Conservation (phyloP, 2,888 invertebrate genomes). For the Alentia gelatinosa region DNA sequence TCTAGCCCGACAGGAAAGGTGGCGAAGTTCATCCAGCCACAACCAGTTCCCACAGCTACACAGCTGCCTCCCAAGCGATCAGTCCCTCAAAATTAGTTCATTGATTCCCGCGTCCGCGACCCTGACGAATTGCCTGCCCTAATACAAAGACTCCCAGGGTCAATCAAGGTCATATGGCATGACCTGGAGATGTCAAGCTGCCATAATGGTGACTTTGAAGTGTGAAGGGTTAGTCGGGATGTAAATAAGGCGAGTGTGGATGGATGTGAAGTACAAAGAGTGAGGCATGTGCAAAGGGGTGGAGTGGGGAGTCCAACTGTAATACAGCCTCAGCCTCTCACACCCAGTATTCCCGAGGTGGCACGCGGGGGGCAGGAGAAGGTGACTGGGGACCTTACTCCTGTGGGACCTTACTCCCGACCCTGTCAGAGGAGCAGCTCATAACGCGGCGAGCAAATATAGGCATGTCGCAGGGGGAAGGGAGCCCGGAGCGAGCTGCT, state of each 20-base stretch:
- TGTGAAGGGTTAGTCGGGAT: neutral
- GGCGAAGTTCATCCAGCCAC: too few species aligned
- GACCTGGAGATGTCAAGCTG: neutral
- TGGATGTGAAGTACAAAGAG: too few species aligned
- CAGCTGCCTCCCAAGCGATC: neutral
- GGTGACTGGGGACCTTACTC: neutral
- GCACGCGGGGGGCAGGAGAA: neutral
- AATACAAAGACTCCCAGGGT: neutral
- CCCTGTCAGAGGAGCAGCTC: neutral
- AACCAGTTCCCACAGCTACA: too few species aligned
- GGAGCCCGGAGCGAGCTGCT: too few species aligned
- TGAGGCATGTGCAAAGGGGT: neutral
- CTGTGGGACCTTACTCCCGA: neutral
- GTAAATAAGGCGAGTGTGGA: neutral
- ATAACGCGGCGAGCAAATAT: neutral
- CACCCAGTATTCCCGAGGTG: neutral
- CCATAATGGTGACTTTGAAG: neutral
- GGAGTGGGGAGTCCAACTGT: neutral
- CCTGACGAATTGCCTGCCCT: neutral
- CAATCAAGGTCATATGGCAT: neutral
- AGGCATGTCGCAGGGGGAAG: neutral
- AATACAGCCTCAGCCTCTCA: neutral
- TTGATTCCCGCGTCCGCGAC: neutral
- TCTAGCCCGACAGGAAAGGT: neutral
- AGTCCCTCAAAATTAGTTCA: neutral